A percentile compares a stretch with the other conserved stretches of the same genome.
These are phyloP conservation scores for Aphidius gifuensis DNA, from an alignment of 1,140 invertebrate genomes.

Conservation along the genomic window DNA sequence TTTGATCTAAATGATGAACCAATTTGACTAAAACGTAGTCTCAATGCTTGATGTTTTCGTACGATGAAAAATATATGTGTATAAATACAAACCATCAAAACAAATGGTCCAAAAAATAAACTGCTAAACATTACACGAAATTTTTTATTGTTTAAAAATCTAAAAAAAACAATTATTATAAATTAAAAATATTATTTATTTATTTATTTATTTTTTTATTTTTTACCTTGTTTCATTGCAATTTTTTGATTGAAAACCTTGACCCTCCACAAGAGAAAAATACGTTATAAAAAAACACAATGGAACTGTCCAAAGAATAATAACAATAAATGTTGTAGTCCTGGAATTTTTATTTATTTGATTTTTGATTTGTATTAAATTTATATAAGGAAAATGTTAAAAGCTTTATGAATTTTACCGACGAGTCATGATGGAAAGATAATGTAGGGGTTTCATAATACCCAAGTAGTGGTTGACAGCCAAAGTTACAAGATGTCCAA, in stretches of 20 bases:
- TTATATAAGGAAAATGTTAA: too few species aligned
- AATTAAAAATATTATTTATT: neutral
- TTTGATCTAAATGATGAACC: constrained; percentile 28
- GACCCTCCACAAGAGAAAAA: constrained; percentile 51
- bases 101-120: constrained; percentile 54
- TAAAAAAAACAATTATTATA: constrained; percentile 18
- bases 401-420: constrained; percentile 11
- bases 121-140: constrained; percentile 55
- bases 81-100: constrained; percentile 61
- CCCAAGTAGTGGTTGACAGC: constrained; percentile 70
- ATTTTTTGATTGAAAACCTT: constrained; percentile 47
- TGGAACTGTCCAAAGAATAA: constrained; percentile 59
- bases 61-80: constrained; percentile 61
- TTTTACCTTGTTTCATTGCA: constrained; percentile 36
- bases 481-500: constrained; percentile 64
- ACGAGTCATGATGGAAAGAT: constrained; percentile 58
- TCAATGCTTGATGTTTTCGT: constrained; percentile 53
- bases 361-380: too few species aligned
- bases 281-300: constrained; percentile 55
- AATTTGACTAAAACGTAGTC: constrained; percentile 46
- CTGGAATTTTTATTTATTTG: constrained; percentile 17
- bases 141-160: constrained; percentile 48
- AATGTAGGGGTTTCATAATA: constrained; percentile 62
- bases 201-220: neutral
- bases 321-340: constrained; percentile 49